phyloP scores from a whole-genome alignment of 2,113 vertebrate genomes.

The Todiramphus saurophagus region DNA sequence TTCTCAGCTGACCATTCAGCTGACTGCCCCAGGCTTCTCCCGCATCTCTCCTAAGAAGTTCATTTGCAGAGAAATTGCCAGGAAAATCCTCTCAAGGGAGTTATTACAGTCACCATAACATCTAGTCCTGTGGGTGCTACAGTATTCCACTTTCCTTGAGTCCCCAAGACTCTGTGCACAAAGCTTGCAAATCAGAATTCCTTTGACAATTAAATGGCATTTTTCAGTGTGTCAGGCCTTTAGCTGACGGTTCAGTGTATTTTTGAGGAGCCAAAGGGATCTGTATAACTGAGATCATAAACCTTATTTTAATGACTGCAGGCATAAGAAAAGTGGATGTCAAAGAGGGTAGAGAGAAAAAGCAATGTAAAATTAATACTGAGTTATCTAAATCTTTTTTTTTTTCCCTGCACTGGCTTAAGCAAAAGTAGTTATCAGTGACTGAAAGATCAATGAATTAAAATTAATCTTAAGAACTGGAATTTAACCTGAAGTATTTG shows the following conservation, averaged over 20 bases:
- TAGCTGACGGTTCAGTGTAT: not conserved
- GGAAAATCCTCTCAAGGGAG: constrained; percentile 23
- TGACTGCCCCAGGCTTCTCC: not conserved
- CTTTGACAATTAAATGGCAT: not conserved
- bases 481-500: not conserved
- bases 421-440: constrained; percentile 48
- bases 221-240: not conserved
- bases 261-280: constrained; percentile 10
- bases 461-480: constrained; percentile 31
- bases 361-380: not conserved
- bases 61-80: not conserved
- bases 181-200: not conserved
- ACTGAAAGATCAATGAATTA: constrained; percentile 41
- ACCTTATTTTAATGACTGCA: constrained; percentile 23
- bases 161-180: not conserved
- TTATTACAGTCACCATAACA: not conserved
- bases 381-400: not conserved
- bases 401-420: not conserved
- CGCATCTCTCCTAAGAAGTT: not conserved
- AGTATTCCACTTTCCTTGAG: not conserved
- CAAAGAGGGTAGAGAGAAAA: not conserved
- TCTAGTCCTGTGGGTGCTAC: not conserved
- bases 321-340: not conserved
- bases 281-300: not conserved
- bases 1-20: not conserved